Percentiles rank a stretch among this genome's conserved stretches.
Evolutionary conservation across 2,797 vertebrate species (phyloP).

Genomic region (Aselliscus stoliczkanus): DNA sequence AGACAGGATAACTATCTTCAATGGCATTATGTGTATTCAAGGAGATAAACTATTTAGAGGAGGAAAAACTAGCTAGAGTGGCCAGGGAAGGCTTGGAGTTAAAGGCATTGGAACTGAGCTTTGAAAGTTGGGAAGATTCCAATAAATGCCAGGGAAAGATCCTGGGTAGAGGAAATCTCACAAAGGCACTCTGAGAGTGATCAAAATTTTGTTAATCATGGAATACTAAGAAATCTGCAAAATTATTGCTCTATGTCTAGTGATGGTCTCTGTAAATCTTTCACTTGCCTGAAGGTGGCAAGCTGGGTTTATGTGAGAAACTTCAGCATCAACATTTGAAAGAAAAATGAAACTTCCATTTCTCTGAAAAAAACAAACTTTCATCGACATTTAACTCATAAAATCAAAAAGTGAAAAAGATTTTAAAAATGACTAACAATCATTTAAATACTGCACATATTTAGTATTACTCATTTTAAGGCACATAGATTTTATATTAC

Average conservation of each 20-base stretch:
- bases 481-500: neutral
- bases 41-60: neutral
- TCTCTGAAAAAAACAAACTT: slow-evolving; percentile 15
- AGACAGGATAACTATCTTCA: neutral
- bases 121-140: neutral
- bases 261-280: slow-evolving; percentile 38
- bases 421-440: neutral
- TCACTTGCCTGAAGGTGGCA: slow-evolving; percentile 80
- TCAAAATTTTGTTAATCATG: slow-evolving; percentile 13
- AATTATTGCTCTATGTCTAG: slow-evolving; percentile 26
- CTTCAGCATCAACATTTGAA: neutral
- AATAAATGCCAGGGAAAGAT: neutral
- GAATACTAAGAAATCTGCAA: neutral
- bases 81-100: neutral
- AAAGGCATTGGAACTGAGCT: neutral
- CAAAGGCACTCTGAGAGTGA: neutral
- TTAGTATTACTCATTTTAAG: neutral
- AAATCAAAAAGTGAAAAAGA: slow-evolving; percentile 35
- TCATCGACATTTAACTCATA: neutral
- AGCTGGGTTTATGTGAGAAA: slow-evolving; percentile 52
- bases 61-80: neutral
- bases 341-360: slow-evolving; percentile 41
- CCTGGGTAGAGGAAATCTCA: slow-evolving; percentile 13
- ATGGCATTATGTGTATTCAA: neutral
- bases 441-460: neutral